Conservation (phyloP, 30 jellyfish, hydroid and myxozoan species). For the Catostylus mosaicus region DNA sequence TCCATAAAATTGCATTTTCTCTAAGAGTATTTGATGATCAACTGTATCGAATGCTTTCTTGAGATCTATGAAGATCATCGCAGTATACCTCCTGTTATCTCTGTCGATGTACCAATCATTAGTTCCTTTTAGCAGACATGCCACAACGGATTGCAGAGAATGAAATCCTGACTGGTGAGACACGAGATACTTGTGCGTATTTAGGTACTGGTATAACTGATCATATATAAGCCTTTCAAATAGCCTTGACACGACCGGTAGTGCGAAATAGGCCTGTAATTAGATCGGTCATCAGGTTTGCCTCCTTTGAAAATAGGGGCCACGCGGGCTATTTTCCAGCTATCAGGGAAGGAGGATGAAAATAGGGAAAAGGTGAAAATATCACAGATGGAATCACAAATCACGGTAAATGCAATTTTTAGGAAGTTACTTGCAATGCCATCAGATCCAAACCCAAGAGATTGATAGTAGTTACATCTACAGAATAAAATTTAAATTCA, state of each 20-base stretch:
- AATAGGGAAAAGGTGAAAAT: not conserved
- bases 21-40: not conserved
- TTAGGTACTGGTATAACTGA: not conserved
- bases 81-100: not conserved
- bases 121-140: not conserved
- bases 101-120: not conserved
- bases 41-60: not conserved
- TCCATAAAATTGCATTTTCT: not conserved
- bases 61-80: not conserved
- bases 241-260: too few relatives aligned
- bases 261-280: too few relatives aligned
- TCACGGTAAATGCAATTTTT: not conserved
- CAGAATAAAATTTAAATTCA: not conserved
- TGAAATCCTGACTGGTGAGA: not conserved
- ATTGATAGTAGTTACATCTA: not conserved
- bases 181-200: constrained; percentile 1
- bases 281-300: too few relatives aligned
- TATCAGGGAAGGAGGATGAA: too few relatives aligned
- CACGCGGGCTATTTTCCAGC: not conserved
- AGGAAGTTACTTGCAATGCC: too few relatives aligned
- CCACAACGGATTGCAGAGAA: not conserved
- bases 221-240: not conserved
- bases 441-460: too few relatives aligned
- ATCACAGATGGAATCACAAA: not conserved
- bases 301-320: constrained; percentile 1